A percentile compares a stretch with the other conserved stretches of the same genome.
These are phyloP conservation scores for Maconellicoccus hirsutus DNA, from an alignment of 1,140 invertebrate genomes.

Conservation along the genomic window DNA sequence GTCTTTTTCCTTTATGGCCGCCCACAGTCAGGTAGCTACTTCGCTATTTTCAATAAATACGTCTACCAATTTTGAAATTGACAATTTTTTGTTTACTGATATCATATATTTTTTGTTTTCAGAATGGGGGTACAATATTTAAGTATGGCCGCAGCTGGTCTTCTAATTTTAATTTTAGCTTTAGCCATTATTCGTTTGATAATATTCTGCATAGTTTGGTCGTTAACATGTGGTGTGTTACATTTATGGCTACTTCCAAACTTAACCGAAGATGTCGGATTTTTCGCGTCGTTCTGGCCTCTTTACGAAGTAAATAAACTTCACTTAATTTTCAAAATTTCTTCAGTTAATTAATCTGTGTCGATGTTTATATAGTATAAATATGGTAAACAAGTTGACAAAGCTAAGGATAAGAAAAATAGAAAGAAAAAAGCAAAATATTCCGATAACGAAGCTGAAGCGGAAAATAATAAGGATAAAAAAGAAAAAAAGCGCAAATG, in stretches of 20 bases:
- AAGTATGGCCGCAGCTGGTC: constrained; percentile 83
- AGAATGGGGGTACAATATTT: constrained; percentile 93
- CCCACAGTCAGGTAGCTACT: constrained; percentile 63
- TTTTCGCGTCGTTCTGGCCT: constrained; percentile 97
- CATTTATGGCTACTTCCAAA: constrained; percentile 97
- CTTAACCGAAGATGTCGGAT: constrained; percentile 95
- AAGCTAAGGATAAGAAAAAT: constrained; percentile 39
- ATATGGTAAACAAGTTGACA: constrained; percentile 21
- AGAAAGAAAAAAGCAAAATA: constrained; percentile 66
- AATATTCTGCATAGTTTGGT: constrained; percentile 85
- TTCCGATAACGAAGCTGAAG: constrained; percentile 49
- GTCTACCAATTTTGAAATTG: no score
- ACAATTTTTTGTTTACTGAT: not conserved
- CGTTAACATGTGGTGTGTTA: constrained; percentile 75
- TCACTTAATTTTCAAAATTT: not conserved
- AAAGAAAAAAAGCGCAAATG: constrained; percentile 30
- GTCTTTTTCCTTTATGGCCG: constrained; percentile 97
- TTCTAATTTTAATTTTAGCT: constrained; percentile 84
- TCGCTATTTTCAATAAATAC: not conserved
- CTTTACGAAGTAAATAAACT: constrained; percentile 65
- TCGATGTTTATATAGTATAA: not conserved
- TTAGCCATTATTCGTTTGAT: constrained; percentile 79
- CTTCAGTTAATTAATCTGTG: constrained; percentile 24
- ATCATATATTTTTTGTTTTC: constrained; percentile 31
- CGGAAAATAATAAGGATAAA: constrained; percentile 35